Evolutionary conservation across 2,797 vertebrate species (phyloP).

Genomic region (Furcifer pardalis): DNA sequence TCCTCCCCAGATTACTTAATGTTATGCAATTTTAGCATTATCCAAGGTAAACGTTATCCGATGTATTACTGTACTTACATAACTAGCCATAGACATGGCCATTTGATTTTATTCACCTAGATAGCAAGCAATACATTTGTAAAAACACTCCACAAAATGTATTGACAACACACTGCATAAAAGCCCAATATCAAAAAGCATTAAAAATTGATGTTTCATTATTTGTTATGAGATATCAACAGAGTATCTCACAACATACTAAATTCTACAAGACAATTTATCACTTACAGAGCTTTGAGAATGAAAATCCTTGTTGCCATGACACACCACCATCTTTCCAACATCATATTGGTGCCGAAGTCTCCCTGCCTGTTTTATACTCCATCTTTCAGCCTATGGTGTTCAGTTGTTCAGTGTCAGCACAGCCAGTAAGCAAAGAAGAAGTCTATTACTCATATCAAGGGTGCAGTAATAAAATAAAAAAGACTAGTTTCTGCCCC

Average conservation of each 20-base stretch:
- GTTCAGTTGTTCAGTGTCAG: neutral
- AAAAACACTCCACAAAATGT: neutral
- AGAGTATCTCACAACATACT: neutral
- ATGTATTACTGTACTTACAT: too few species aligned
- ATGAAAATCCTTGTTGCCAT: neutral
- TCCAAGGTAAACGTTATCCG: too few species aligned
- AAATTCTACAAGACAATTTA: neutral
- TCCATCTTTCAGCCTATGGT: too few species aligned
- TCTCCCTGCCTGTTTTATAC: neutral
- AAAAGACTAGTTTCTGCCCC: neutral
- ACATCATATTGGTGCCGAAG: neutral
- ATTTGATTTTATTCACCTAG: conserved; percentile 49
- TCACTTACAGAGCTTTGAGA: neutral
- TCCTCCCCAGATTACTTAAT: too few species aligned
- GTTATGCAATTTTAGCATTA: too few species aligned
- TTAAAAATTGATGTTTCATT: neutral
- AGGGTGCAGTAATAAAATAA: neutral
- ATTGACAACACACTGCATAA: neutral
- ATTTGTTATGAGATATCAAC: neutral
- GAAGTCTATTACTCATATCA: neutral
- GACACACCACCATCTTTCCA: neutral
- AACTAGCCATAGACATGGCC: neutral
- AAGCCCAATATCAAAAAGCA: neutral
- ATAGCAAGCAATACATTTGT: conserved; percentile 13
- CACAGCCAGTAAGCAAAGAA: neutral